Percentiles rank a stretch among this genome's conserved stretches.
phyloP scores from a whole-genome alignment of 1,140 invertebrate species.

The Archivesica marissinica region DNA sequence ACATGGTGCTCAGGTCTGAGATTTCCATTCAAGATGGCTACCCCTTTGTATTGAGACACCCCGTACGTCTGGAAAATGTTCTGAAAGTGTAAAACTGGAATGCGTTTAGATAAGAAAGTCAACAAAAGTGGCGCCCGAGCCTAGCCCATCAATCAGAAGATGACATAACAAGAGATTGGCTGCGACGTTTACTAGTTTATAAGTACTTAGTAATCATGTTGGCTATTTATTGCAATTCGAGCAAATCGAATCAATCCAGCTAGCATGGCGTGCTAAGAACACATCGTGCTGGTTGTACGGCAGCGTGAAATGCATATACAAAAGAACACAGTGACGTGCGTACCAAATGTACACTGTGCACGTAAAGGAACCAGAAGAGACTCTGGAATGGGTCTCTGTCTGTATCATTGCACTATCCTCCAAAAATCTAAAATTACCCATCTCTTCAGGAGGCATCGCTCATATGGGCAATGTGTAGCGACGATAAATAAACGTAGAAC shows the following conservation, averaged over 20 bases:
- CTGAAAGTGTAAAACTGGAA: slow-evolving; percentile 35
- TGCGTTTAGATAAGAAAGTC: slow-evolving; percentile 48
- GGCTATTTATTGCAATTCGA: slow-evolving; percentile 32
- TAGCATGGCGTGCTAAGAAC: not conserved
- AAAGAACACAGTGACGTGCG: too few species aligned
- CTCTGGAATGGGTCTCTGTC: too few species aligned
- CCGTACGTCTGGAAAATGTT: not conserved
- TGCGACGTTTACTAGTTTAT: slow-evolving; percentile 24
- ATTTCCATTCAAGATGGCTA: slow-evolving; percentile 3
- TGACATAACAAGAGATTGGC: slow-evolving; percentile 29
- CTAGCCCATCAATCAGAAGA: slow-evolving; percentile 32
- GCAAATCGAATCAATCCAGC: slow-evolving; percentile 41
- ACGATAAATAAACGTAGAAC: too few species aligned
- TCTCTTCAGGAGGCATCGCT: too few species aligned
- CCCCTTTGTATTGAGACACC: not conserved
- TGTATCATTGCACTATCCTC: too few species aligned
- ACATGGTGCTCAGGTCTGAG: slow-evolving; percentile 16
- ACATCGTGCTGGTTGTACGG: too few species aligned
- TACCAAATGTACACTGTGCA: too few species aligned
- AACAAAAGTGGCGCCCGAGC: slow-evolving; percentile 33
- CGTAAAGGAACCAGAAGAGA: too few species aligned
- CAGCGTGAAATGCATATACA: too few species aligned
- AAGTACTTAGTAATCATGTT: slow-evolving; percentile 56
- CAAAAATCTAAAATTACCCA: too few species aligned
- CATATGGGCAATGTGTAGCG: too few species aligned